Conservation (phyloP, 2,888 invertebrate genomes). For the Mythimna albipuncta region DNA sequence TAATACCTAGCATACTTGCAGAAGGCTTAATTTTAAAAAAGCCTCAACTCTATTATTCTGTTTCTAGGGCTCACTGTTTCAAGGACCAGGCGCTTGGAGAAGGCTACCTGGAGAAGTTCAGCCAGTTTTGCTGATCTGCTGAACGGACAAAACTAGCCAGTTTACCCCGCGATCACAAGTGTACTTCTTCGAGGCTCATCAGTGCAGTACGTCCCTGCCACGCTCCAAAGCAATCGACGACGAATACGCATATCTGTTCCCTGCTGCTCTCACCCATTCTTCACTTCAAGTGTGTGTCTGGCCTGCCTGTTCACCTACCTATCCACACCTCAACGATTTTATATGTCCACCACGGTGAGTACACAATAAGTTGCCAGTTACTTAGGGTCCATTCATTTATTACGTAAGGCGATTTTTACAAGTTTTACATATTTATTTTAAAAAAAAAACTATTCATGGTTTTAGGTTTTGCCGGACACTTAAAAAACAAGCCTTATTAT, state of each 20-base stretch:
- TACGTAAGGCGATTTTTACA: too few relatives aligned
- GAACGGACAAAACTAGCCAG: background rate
- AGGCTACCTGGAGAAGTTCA: background rate
- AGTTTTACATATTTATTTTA: too few relatives aligned
- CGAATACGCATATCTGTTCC: background rate
- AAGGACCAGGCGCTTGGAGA: too few relatives aligned
- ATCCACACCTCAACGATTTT: background rate
- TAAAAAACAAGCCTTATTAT: too few relatives aligned
- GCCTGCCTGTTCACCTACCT: background rate
- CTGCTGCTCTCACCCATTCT: background rate
- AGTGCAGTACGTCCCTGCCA: background rate
- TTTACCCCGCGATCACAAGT: background rate
- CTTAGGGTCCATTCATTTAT: too few relatives aligned
- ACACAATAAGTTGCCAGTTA: background rate
- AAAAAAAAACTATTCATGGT: too few relatives aligned
- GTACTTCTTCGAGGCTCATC: background rate
- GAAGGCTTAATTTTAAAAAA: too few relatives aligned
- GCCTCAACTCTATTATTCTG: too few relatives aligned
- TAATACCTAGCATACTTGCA: too few relatives aligned
- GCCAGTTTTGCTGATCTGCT: background rate
- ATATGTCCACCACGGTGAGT: background rate
- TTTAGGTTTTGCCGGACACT: too few relatives aligned
- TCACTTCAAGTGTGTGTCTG: background rate
- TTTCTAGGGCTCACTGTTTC: too few relatives aligned
- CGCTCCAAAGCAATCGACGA: background rate